Base-by-base conservation (phyloP, 1,140 invertebrate species). In the Drosophila kanapiae region DNA sequence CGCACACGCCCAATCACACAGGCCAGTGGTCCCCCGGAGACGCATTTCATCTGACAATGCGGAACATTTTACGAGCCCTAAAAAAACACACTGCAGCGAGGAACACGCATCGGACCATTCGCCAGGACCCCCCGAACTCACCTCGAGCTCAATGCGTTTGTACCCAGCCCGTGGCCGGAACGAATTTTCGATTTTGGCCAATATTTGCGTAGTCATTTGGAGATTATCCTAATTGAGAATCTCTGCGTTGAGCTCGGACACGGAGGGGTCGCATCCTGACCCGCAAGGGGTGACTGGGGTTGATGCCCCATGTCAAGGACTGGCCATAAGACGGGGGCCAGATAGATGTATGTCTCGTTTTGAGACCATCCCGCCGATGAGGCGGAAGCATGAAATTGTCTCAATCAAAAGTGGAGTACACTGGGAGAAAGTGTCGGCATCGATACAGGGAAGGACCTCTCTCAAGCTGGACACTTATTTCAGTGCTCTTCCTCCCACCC, bases 221-320 rank as follows among this genome's bases (percentile, higher is more conserved):
- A 91, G 90, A 91, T 91, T 91, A 91, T 91, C 90, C 88, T 90
- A 91, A 91, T 91, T 91, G 90, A 80, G 90, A 91, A 91, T 91
- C 88, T 91, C 77, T 64, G 79, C 76, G 51, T 56, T 54, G 45
- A 65, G 47, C 49, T 71, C 0, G 18, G 13, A n/a, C 6, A 7
- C 23, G 51, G 56, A 57, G 67, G 58, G 53, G 42, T 43, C 35
- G 11, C 11, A 7, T 40, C 9, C 42, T 27, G n/a, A 54, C 45
- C 47, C 47, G 18, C 57, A 37, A 40, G 60, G 59, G 65, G 70
- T 70, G 48, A 9, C 40, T 27, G 42, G 69, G 49, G 64, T 53
- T 65, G 40, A 58, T 67, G 75, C 47, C 65, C 56, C 76, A 59
- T 57, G 54, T 54, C 47, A 35, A 18, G 38, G 51, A 33, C 38